Conservation (phyloP, 23 tunicate species). For the Botrylloides violaceus region DNA sequence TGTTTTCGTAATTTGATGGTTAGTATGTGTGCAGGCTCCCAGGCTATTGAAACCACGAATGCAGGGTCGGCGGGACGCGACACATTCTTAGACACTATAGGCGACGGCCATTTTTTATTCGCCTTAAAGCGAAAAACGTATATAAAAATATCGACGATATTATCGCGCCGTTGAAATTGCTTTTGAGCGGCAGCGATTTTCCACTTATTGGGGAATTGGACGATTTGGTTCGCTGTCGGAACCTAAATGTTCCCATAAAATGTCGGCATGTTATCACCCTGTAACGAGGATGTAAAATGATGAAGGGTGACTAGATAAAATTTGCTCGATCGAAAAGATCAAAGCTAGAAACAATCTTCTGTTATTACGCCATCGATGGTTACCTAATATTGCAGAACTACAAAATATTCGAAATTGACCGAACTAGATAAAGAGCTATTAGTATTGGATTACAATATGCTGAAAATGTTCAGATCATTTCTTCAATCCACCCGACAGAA, state of each 20-base stretch:
- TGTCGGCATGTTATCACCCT: slow-evolving; percentile 10
- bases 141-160: no score
- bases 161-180: no score
- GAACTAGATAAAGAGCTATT: slow-evolving; percentile 22
- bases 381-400: slow-evolving; percentile 23
- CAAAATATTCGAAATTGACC: slow-evolving; percentile 5
- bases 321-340: slow-evolving; percentile 11
- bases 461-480: background rate
- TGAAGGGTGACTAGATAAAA: slow-evolving; percentile 10
- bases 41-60: no score
- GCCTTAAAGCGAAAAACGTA: no score
- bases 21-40: no score
- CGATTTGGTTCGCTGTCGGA: no score
- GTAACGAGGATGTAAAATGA: slow-evolving; percentile 24
- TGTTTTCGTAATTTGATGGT: no score
- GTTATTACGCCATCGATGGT: slow-evolving; percentile 18
- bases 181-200: no score
- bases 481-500: background rate
- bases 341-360: slow-evolving; percentile 26
- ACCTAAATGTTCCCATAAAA: background rate
- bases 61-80: no score
- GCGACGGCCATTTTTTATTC: no score
- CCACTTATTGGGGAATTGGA: no score
- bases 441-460: slow-evolving; percentile 22
- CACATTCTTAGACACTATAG: no score